Base-by-base conservation (phyloP, 2,797 vertebrate species). In the Heliangelus exortis region DNA sequence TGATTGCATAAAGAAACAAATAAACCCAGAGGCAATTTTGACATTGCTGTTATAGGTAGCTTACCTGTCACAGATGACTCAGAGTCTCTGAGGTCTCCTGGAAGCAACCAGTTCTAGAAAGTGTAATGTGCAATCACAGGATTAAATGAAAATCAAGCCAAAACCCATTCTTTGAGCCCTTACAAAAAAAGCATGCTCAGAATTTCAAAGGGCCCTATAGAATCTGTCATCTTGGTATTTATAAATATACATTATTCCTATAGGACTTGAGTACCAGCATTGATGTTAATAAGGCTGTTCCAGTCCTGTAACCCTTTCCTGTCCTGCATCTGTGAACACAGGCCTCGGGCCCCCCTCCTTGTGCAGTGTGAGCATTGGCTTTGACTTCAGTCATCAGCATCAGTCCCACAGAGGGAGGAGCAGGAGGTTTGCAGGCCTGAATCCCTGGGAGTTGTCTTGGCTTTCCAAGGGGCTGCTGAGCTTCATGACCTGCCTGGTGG, bases 41-140 rank as follows among this genome's bases (percentile, higher is more conserved):
- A 95, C 90, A 58, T 77, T 67, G 71, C 82, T 3, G 0, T 92
- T 92, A 63, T 31, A 94, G 59, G 63, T 82, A 90, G 66, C 97
- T 98, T 97, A 99, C 98, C 98, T 98, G 97, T 98, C 98, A 98
- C 98, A 98, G 86, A 98, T 90, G 31, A 96, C 97, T 96, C 61
- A 89, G 84, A 99, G 97, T 74, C 97, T 98, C 92, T 97, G 98
- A 84, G 98, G 97, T 90, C 98, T 97, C 36, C 96, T 97, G 72
- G 96, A 96, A 74, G 89, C 93, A 92, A 98, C 97, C 96, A 96
- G 97, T 74, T 98, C 98, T 99, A 96, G 68, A 96, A 97, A 96
- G 73, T 77, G 45, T 82, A 84, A 97, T 87, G 89, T 54, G 59
- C 82, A 94, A 84, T 90, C 92, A 87, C 29, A 77, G 62, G 67